These are phyloP conservation scores for Podarcis raffonei DNA, from an alignment of 2,113 vertebrate species.

Conservation along the genomic window DNA sequence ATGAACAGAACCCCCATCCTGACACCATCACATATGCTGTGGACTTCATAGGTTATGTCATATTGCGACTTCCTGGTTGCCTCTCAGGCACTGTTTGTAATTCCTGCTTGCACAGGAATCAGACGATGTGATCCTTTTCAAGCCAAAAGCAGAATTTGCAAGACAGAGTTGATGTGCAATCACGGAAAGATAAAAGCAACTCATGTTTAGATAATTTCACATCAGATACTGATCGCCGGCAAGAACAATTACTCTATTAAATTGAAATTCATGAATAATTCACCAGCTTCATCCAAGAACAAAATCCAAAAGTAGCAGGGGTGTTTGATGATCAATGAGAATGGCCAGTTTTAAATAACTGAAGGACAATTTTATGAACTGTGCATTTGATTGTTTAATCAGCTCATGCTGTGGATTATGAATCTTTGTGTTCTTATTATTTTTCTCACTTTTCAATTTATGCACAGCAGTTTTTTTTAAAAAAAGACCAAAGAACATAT, in stretches of 20 bases:
- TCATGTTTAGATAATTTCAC: conserved; percentile 27
- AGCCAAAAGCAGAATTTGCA: not conserved
- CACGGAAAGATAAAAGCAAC: conserved; percentile 13
- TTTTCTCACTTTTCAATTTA: not conserved
- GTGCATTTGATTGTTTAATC: conserved; percentile 13
- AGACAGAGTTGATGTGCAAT: not conserved
- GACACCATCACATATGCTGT: not conserved
- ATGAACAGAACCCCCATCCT: not conserved
- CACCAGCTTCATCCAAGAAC: conserved; percentile 11
- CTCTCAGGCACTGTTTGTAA: not conserved
- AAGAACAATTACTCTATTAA: conserved; percentile 37
- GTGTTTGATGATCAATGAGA: conserved; percentile 26
- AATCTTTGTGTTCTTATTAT: not conserved
- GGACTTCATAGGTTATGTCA: not conserved
- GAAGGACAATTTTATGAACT: not conserved
- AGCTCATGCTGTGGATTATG: not conserved
- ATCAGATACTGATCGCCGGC: conserved; percentile 8
- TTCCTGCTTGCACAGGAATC: not conserved
- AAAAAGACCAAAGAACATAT: not conserved
- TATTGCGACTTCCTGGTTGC: not conserved
- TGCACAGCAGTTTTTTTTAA: not conserved
- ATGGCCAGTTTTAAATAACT: conserved; percentile 22
- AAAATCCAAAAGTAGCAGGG: conserved; percentile 1
- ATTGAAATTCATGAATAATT: conserved; percentile 36
- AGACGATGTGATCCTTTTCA: not conserved